Evolutionary conservation across 2,797 vertebrate genomes (phyloP), one percentile per base, ranked within the genome.

Genomic region (Jordanella pulchra): DNA sequence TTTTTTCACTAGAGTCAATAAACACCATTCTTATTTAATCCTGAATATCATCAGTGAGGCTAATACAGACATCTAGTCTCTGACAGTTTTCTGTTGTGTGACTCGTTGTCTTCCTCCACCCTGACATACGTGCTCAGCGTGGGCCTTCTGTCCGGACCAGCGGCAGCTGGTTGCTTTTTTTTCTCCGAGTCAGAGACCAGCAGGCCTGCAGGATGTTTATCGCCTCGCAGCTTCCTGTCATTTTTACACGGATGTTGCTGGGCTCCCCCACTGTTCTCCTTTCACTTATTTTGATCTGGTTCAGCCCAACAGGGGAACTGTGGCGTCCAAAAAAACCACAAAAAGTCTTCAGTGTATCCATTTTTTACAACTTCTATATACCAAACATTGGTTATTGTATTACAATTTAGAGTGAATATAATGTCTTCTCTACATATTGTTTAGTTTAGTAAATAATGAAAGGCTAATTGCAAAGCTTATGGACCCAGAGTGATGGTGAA

Each of bases 111-210:
- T 67, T 53, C 30, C 17, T 73, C 39, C 30, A 42, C 27, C 27
- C n/a, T 28, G 60, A 70, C 82, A 74, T 67, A 67, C 56, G 39
- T 12, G 0, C 51, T 0, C 86, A 79, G 86, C 21, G 65, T 56
- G 88, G 65, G 77, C 72, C 44, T 70, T 50, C 44, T 11, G 74
- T 74, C 67, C 1, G 68, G 76, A 58, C 83, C 55, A n/a, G 77
- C 71, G 81, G 76, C 91, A 90, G 85, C 69, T 79, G 80, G 76
- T 67, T 7, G 5, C 69, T 71, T 73, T 30, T 44, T 18, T 58
- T 54, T 55, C 35, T 60, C 0, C 1, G 45, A 56, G 39, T 76
- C 39, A 3, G 18, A 7, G 48, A 70, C 5, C 82, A 77, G 78
- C 85, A 60, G 76, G 78, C 71, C 67, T 4, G 50, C 82, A 75